Conservation (phyloP, 2,888 invertebrate species). For the Pristionchus exspectatus region DNA sequence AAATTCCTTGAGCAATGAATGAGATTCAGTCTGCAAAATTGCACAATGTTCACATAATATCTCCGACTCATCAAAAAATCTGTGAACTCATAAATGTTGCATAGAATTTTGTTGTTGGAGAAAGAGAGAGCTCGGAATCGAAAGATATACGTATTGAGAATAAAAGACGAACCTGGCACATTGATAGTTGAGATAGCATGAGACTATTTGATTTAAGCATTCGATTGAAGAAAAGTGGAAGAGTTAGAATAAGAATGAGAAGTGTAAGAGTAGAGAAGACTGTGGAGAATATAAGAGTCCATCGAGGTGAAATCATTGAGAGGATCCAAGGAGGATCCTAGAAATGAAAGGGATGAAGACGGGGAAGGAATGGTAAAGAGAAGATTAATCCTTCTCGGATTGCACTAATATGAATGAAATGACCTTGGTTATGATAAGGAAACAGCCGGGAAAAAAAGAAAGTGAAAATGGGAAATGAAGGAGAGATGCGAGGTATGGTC, state of each 20-base stretch:
- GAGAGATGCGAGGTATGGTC: conserved; percentile 1
- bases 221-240: conserved; percentile 67
- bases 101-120: too few species aligned
- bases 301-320: conserved; percentile 52
- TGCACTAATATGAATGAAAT: not conserved
- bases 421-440: conserved; percentile 44
- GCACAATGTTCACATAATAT: not conserved
- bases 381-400: not conserved
- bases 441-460: conserved; percentile 27
- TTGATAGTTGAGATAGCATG: conserved; percentile 64
- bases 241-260: conserved; percentile 59
- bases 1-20: conserved; percentile 41
- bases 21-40: conserved; percentile 38
- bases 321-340: conserved; percentile 43
- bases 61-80: too few species aligned
- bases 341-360: not conserved
- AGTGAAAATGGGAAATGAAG: conserved; percentile 47
- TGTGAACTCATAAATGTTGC: not conserved
- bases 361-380: conserved; percentile 4
- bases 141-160: not conserved
- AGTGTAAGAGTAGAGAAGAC: conserved; percentile 64
- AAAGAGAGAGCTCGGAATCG: not conserved
- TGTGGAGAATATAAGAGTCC: conserved; percentile 61
- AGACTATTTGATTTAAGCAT: conserved; percentile 65
- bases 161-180: conserved; percentile 64